Base-by-base conservation (phyloP, 2,113 vertebrate species). In the Grallaria varia region DNA sequence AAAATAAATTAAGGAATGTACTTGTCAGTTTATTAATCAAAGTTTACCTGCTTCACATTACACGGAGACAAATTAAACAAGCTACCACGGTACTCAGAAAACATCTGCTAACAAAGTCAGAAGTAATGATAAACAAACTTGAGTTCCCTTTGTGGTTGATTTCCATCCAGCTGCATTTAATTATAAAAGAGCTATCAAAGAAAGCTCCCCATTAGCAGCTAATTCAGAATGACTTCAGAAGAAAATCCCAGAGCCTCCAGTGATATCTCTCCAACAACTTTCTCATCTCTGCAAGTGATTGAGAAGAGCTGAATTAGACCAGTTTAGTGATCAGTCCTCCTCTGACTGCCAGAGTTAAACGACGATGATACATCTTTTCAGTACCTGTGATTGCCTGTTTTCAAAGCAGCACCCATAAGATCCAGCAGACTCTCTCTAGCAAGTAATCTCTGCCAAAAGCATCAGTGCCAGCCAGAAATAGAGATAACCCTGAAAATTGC, bases 161-260 rank as follows among this genome's bases (percentile, higher is more conserved):
- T 98, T 98, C 97, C 94, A 98, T 97, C 97, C 98, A 98, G 98
- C 98, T 98, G 98, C 95, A 97, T 98, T 98, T 98, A 98, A 98
- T 98, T 98, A 98, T 98, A 98, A 98, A 96, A 98, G 96, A 93
- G 92, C 98, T 98, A 98, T 98, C 98, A 98, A 98, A 98, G 98
- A 98, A 98, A 98, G 97, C 97, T 98, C 97, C 97, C 98, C 97
- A 98, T 98, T 98, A 98, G 97, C 97, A 97, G 92, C 95, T 98
- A 98, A 98, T 98, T 98, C 97, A 98, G 97, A 98, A 97, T 91
- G 97, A 98, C 98, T 98, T 98, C 98, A 98, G 98, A 98, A 97
- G 97, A 98, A 98, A 98, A 97, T 98, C 97, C 96, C 97, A 97
- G 96, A 97, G 97, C 98, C 96, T 98, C 97, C 97, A 98, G 96